Conservation (phyloP, 2,113 vertebrate genomes). For the Erythrolamprus reginae region DNA sequence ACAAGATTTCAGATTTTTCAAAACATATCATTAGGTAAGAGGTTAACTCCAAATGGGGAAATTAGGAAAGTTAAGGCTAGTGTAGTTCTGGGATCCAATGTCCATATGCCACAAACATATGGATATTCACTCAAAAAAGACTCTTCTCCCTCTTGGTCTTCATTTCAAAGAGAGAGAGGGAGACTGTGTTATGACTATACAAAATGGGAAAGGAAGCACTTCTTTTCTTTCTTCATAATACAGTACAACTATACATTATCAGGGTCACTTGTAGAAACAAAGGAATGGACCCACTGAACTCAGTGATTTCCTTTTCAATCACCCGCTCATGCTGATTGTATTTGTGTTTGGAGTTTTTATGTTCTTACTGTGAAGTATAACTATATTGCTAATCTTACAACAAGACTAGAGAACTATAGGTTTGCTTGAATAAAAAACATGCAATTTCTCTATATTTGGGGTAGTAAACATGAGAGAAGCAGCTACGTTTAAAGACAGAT, state of each 20-base stretch:
- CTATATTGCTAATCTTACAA: not conserved
- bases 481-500: not conserved
- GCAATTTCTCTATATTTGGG: not conserved
- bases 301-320: not conserved
- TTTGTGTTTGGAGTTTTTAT: not conserved
- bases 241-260: not conserved
- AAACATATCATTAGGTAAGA: not conserved
- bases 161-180: not conserved
- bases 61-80: not conserved
- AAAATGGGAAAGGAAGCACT: not conserved
- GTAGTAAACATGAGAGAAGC: not conserved
- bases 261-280: not conserved
- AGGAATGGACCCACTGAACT: not conserved
- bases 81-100: not conserved
- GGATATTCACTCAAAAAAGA: not conserved
- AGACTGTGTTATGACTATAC: not conserved
- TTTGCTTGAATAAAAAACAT: conserved; percentile 18
- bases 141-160: not conserved
- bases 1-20: not conserved
- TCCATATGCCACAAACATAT: not conserved
- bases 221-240: not conserved
- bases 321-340: not conserved
- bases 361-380: not conserved
- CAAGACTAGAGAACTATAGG: not conserved
- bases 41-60: not conserved